These are phyloP conservation scores for Ooceraea biroi DNA, from an alignment of 1,140 invertebrate species.

Conservation along the genomic window DNA sequence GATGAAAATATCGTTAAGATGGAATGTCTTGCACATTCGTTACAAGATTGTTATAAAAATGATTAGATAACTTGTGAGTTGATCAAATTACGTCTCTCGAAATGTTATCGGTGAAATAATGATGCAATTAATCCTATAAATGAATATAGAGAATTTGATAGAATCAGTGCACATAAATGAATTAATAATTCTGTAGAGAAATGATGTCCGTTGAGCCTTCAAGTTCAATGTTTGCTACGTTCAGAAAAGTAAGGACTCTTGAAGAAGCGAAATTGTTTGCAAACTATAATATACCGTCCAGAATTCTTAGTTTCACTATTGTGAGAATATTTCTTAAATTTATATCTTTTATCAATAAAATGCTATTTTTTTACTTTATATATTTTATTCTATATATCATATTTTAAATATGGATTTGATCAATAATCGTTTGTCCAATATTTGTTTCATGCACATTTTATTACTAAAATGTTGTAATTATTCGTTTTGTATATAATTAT, in stretches of 20 bases:
- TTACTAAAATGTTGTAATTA: background rate
- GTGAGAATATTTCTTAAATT: slow-evolving; percentile 28
- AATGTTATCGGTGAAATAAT: background rate
- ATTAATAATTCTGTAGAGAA: background rate
- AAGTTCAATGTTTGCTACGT: background rate
- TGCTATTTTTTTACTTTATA: too few species aligned
- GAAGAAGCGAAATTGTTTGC: background rate
- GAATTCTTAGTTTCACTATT: slow-evolving; percentile 5
- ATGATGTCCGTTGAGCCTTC: background rate
- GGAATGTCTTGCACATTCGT: background rate
- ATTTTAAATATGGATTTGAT: background rate
- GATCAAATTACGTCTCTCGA: background rate
- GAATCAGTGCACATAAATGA: background rate
- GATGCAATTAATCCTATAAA: background rate
- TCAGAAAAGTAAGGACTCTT: background rate
- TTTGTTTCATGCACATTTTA: slow-evolving; percentile 6
- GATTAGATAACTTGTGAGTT: background rate
- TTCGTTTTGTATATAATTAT: slow-evolving; percentile 29
- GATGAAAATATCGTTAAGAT: background rate
- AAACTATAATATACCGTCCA: slow-evolving; percentile 27
- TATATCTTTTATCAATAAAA: background rate
- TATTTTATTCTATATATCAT: background rate
- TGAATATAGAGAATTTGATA: background rate
- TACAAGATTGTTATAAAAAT: background rate
- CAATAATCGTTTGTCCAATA: slow-evolving; percentile 16